These are phyloP conservation scores for Trachelus tabidus DNA, from an alignment of 2,888 invertebrate genomes.

Conservation along the genomic window DNA sequence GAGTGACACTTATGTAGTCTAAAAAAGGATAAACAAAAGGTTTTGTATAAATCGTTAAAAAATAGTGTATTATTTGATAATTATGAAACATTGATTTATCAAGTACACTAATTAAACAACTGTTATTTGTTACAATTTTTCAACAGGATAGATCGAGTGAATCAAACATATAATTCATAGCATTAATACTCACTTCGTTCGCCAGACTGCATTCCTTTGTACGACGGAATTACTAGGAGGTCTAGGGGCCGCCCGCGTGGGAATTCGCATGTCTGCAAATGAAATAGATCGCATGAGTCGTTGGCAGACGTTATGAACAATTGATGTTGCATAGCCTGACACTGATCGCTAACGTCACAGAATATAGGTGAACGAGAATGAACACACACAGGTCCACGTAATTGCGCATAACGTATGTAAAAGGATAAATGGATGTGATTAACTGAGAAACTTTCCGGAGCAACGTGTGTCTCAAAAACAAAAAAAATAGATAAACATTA, in stretches of 20 bases:
- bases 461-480: neutral
- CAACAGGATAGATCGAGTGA: neutral
- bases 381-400: constrained; percentile 22
- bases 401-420: neutral
- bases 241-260: constrained; percentile 71
- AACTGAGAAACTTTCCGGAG: neutral
- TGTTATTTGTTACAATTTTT: constrained; percentile 14
- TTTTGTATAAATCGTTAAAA: constrained; percentile 2
- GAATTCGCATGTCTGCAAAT: constrained; percentile 72
- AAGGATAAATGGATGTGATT: neutral
- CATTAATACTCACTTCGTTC: constrained; percentile 43
- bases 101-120: neutral
- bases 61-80: neutral
- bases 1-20: neutral
- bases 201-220: constrained; percentile 46
- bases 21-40: neutral
- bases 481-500: neutral
- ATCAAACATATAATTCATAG: neutral
- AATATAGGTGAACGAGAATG: constrained; percentile 20
- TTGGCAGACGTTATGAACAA: neutral
- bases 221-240: constrained; percentile 67
- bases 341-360: constrained; percentile 30
- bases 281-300: neutral
- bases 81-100: neutral
- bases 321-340: constrained; percentile 31